Evolutionary conservation across 2,113 vertebrate species (phyloP).

Genomic region (Vanacampus margaritifer): DNA sequence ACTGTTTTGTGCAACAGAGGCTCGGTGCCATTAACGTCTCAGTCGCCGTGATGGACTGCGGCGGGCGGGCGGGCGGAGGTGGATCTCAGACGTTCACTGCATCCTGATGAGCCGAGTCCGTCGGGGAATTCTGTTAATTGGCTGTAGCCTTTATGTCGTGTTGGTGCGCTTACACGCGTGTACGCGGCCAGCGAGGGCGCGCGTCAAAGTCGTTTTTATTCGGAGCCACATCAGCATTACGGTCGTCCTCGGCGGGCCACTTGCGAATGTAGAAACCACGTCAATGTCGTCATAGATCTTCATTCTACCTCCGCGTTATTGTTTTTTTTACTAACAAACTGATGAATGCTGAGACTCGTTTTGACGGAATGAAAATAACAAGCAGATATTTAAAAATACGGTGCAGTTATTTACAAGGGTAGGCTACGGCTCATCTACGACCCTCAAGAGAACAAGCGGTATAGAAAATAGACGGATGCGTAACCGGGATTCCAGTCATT

Average conservation of each 20-base stretch:
- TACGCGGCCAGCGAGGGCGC: not conserved
- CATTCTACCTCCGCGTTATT: slow-evolving; percentile 28
- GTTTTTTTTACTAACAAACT: not conserved
- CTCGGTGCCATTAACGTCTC: slow-evolving; percentile 18
- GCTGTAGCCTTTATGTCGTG: slow-evolving; percentile 43
- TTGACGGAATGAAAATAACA: not conserved
- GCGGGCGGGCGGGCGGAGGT: slow-evolving; percentile 34
- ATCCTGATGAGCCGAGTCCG: slow-evolving; percentile 55
- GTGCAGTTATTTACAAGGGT: no score
- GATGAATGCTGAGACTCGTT: not conserved
- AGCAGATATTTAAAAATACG: not conserved
- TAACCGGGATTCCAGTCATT: no score
- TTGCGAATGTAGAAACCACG: not conserved
- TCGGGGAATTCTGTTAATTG: slow-evolving; percentile 60
- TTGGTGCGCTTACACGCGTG: not conserved
- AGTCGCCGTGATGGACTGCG: slow-evolving; percentile 41
- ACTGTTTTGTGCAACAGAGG: slow-evolving; percentile 12
- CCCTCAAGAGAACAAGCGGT: no score
- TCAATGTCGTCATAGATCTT: not conserved
- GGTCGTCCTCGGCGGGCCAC: not conserved
- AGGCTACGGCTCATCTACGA: no score
- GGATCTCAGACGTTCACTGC: slow-evolving; percentile 49
- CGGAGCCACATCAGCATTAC: not conserved
- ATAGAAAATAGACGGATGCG: no score
- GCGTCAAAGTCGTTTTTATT: not conserved